Percentiles rank a stretch among this genome's conserved stretches.
phyloP scores from a whole-genome alignment of 35 echinoderm and acorn worm genomes.

The Diadema setosum region DNA sequence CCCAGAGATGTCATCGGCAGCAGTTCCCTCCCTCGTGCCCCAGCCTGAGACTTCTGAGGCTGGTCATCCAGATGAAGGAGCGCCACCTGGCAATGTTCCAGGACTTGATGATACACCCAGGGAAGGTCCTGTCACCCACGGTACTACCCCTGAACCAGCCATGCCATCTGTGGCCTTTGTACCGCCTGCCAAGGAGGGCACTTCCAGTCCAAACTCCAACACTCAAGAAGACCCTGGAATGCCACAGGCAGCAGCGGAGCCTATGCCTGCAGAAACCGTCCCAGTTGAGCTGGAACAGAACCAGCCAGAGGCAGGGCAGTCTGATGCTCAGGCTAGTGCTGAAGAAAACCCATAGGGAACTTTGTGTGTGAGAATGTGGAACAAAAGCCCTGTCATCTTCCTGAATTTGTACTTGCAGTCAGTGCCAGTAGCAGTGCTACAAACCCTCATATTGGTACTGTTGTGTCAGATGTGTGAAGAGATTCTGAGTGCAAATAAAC shows the following conservation, averaged over 20 bases:
- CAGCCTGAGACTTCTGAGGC: neutral
- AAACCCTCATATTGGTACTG: too few species aligned
- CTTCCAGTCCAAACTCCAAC: neutral
- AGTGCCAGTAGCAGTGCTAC: too few species aligned
- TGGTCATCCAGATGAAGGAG: neutral
- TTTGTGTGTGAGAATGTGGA: neutral
- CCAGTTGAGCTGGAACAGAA: neutral
- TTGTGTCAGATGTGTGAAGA: too few species aligned
- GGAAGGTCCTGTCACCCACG: neutral
- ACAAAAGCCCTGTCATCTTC: too few species aligned
- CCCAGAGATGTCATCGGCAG: conserved; percentile 5
- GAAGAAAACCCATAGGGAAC: neutral
- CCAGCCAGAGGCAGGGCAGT: neutral
- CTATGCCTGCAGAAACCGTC: conserved; percentile 21
- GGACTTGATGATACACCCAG: neutral
- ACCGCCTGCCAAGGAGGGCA: neutral
- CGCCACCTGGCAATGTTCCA: neutral
- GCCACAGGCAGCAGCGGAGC: neutral
- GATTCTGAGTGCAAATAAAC: too few species aligned
- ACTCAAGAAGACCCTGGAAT: neutral
- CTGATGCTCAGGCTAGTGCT: neutral
- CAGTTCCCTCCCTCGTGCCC: neutral
- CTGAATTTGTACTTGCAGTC: too few species aligned
- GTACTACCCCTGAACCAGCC: neutral
- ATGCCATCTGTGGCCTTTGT: neutral